Evolutionary conservation across 2,797 vertebrate genomes (phyloP), one percentile per base, ranked within the genome.

Genomic region (Melanotaenia maccullochi): DNA sequence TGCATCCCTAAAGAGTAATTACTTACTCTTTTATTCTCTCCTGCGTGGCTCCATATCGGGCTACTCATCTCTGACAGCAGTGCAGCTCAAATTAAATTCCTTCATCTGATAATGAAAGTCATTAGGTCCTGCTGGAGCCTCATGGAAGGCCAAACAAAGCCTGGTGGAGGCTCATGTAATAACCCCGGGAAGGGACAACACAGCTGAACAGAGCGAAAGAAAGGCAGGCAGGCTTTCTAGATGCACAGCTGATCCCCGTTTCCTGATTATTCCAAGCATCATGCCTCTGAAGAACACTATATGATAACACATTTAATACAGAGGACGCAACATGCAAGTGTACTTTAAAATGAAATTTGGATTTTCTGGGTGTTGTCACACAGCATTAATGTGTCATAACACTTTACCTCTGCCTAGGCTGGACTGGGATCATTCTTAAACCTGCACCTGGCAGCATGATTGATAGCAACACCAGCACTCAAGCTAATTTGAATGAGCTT

Each of bases 61-160:
- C 68, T 58, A 74, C 87, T 93, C 90, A 93, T 93, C 92, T 92
- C 75, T 90, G 87, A 90, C 89, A 89, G 89, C 71, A 57, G 79
- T 79, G 87, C 74, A 78, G 90, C 87, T 91, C 88, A 92, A 94
- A 94, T 94, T 93, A 93, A 92, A 93, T 92, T 84, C 88, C 86
- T 83, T 82, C 85, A 92, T 91, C 92, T 90, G 90, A 92, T 92
- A 93, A 93, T 91, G 90, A 89, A 94, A 91, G 89, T 90, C 91
- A 93, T 94, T 92, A 93, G 89, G 88, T 90, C 82, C 84, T 68
- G 56, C 80, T 83, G 87, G 86, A 90, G 83, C 81, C 75, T 62
- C 38, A 67, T 79, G 78, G 87, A 92, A 79, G 84, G 83, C 87
- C 89, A 91, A 85, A 91, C 91, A 92, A 92, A 89, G 83, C 84